Base-by-base conservation (phyloP, 2,797 vertebrate genomes). In the Sylvilagus floridanus region DNA sequence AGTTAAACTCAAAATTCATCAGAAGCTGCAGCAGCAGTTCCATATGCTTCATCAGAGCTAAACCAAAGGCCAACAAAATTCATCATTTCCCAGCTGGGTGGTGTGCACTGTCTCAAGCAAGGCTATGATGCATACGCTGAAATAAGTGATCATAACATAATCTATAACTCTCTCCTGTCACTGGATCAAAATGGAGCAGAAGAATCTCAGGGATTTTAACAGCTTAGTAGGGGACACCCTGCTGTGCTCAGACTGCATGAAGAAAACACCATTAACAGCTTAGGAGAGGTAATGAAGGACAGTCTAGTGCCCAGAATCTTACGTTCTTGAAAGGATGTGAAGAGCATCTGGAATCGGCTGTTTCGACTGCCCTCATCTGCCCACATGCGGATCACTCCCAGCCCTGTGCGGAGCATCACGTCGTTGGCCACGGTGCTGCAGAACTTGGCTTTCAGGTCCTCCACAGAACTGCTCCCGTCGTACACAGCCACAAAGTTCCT, bases 291-390 rank as follows among this genome's bases (percentile, higher is more conserved):
- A 35, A 1, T 52, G 82, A 95, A 96, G 96, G 62, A 26, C 1
- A 16, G 35, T 2, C 42, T 19, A 82, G 21, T 24, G 72, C 76
- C 79, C 72, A 87, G 79, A 65, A 19, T 97, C 99, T 99, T 99
- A 99, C 99, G 99, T 98, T 99, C 99, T 99, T 99, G 99, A 97
- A 99, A 99, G 96, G 99, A 99, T 7, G 99, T 99, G 98, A 99
- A 99, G 96, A 99, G 99, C 98, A 99, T 99, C 97, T 99, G 99
- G 98, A 99, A 99, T 88, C 98, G 98, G 94, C 99, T 99, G 97
- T 97, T 99, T 19, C 99, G 98, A 85, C 99, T 99, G 95, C 99
- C 99, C 98, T 99, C 99, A 3, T 99, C 99, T 0, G 99, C 99
- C 99, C 99, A 99, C 99, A 99, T 99, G 83, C 99, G 99, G 96